Conservation (phyloP, 2,888 invertebrate species). For the Coenonympha arcania region DNA sequence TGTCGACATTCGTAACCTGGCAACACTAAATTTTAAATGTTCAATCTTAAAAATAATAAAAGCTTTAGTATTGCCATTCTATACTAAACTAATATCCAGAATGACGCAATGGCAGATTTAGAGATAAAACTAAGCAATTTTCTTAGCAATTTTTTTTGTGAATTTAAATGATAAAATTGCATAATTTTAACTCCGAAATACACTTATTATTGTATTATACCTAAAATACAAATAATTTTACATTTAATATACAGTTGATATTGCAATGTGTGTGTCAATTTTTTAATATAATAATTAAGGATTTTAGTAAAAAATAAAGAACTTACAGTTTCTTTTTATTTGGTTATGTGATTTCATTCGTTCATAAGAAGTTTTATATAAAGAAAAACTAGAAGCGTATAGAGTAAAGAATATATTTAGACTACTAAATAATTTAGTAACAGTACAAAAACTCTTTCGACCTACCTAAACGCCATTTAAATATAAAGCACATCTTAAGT, state of each 20-base stretch:
- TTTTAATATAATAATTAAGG: conserved; percentile 4
- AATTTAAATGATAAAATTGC: too few relatives aligned
- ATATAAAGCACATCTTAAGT: neutral
- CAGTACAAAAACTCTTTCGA: neutral
- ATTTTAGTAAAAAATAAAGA: neutral
- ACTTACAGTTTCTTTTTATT: neutral
- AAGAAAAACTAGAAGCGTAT: neutral
- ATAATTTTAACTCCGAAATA: conserved; percentile 15
- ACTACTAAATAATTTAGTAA: conserved; percentile 4
- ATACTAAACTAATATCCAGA: conserved; percentile 46
- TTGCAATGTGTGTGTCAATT: neutral
- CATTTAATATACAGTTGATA: conserved; percentile 19
- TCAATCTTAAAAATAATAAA: conserved; percentile 32
- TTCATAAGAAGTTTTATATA: neutral
- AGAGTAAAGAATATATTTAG: neutral
- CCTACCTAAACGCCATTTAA: neutral
- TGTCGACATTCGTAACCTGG: conserved; percentile 18
- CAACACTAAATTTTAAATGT: conserved; percentile 18
- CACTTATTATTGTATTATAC: too few relatives aligned
- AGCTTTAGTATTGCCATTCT: conserved; percentile 38
- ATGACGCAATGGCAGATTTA: conserved; percentile 32
- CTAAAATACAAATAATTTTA: conserved; percentile 17
- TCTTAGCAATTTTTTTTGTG: too few relatives aligned
- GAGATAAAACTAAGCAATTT: conserved; percentile 28
- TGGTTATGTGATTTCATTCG: neutral